These are phyloP conservation scores for Achlya flavicornis DNA, from an alignment of 2,888 invertebrate genomes.

Conservation along the genomic window DNA sequence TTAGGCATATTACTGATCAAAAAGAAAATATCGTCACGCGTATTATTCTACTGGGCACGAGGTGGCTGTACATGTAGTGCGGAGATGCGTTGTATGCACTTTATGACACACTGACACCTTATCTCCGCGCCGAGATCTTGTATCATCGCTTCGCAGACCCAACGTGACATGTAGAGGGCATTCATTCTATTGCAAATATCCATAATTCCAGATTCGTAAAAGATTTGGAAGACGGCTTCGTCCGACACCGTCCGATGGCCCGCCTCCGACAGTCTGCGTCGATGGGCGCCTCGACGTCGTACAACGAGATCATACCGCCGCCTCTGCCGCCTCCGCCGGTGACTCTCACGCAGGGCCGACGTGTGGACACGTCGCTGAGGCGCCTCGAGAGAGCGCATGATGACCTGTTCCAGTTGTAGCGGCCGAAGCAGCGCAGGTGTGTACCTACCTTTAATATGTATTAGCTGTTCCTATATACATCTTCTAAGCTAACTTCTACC, in stretches of 20 bases:
- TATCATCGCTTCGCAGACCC: no score
- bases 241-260: conserved; percentile 80
- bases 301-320: conserved; percentile 76
- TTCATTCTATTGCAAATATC: conserved; percentile 14
- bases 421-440: conserved; percentile 79
- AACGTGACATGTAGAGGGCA: no score
- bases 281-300: conserved; percentile 73
- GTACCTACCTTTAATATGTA: background rate
- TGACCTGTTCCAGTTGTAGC: conserved; percentile 96
- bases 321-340: conserved; percentile 84
- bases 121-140: no score
- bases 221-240: conserved; percentile 81
- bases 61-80: no score
- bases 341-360: conserved; percentile 92
- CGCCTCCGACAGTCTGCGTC: conserved; percentile 84
- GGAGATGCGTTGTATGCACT: no score
- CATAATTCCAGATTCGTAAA: conserved; percentile 78
- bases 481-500: background rate
- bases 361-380: conserved; percentile 91
- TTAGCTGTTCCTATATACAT: background rate
- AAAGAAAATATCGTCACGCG: no score
- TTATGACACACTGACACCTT: no score
- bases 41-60: no score
- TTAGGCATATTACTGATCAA: no score
- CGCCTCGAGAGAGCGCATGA: conserved; percentile 93